A percentile compares a stretch with the other conserved stretches of the same genome.
These are phyloP conservation scores for Caenorhabditis angaria DNA, from an alignment of 2,888 invertebrate species.

Conservation along the genomic window DNA sequence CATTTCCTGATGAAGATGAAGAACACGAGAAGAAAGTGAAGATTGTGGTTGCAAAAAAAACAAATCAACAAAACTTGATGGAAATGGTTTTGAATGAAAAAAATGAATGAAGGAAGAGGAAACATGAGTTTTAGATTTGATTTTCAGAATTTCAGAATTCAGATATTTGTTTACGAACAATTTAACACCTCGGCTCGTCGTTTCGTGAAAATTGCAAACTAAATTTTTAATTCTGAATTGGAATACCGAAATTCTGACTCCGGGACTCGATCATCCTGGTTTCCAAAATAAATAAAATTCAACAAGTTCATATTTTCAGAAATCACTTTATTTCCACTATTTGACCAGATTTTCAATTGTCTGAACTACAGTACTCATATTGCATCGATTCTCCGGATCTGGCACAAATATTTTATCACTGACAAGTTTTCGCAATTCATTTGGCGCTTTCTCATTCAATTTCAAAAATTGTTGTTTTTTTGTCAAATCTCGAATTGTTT, in stretches of 20 bases:
- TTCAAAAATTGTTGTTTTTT: slow-evolving; percentile 30
- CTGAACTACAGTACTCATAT: slow-evolving; percentile 17
- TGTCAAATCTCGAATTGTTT: slow-evolving; percentile 20
- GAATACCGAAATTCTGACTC: too few relatives aligned
- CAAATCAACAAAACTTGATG: background rate
- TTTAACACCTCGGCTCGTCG: too few relatives aligned
- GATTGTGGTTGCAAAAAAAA: background rate
- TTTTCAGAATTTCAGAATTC: too few relatives aligned
- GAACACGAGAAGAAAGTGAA: slow-evolving; percentile 1
- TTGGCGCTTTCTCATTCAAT: slow-evolving; percentile 15
- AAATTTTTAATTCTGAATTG: too few relatives aligned
- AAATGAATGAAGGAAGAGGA: background rate
- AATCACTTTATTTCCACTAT: too few relatives aligned
- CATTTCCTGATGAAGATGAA: background rate
- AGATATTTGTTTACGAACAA: too few relatives aligned
- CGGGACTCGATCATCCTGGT: too few relatives aligned
- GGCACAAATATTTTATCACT: slow-evolving; percentile 26
- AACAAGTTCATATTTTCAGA: too few relatives aligned
- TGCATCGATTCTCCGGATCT: slow-evolving; percentile 38
- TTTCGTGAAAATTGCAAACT: too few relatives aligned
- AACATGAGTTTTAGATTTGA: background rate
- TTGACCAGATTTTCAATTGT: slow-evolving; percentile 2
- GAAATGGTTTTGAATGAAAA: background rate
- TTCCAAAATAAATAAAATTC: too few relatives aligned
- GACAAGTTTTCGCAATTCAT: slow-evolving; percentile 17